A percentile compares a stretch with the other conserved stretches of the same genome.
Evolutionary conservation across 53 echinoderm and acorn worm species (phyloP).

Genomic region (Mesocentrotus franciscanus): DNA sequence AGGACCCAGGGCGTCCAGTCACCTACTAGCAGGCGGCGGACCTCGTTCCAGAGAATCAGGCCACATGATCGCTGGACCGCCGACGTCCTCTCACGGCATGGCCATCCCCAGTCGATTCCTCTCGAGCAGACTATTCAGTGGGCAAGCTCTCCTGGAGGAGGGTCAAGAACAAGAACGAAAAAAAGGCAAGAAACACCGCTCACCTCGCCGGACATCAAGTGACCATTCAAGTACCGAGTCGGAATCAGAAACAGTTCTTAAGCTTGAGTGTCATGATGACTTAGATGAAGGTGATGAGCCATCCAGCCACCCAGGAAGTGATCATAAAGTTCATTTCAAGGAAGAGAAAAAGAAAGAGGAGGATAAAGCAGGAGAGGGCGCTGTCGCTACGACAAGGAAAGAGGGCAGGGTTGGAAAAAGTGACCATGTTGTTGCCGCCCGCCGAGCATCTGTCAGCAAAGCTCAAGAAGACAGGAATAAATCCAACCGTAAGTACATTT

Average conservation of each 20-base stretch:
- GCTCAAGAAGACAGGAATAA: conserved; percentile 12
- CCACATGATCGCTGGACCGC: not conserved
- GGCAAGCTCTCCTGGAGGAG: conserved; percentile 25
- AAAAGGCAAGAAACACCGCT: not conserved
- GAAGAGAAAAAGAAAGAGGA: not conserved
- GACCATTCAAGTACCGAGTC: not conserved
- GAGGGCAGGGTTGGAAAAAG: not conserved
- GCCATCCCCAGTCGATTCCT: conserved; percentile 35
- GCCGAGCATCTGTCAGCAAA: not conserved
- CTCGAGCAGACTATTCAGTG: conserved; percentile 43
- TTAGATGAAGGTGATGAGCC: not conserved
- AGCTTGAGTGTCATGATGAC: conserved; percentile 15
- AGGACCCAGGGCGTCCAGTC: conserved; percentile 23
- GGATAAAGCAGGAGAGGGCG: not conserved
- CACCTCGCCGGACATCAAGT: not conserved
- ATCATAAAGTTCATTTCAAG: conserved; percentile 51
- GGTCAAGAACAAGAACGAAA: not conserved
- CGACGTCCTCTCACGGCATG: conserved; percentile 1
- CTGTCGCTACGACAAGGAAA: conserved; percentile 9
- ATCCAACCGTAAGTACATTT: conserved; percentile 35
- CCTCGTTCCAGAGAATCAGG: conserved; percentile 27
- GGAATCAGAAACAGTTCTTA: conserved; percentile 29
- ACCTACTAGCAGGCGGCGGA: not conserved
- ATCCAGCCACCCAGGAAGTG: not conserved
- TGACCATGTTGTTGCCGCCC: conserved; percentile 52